Base-by-base conservation (phyloP, 2,113 vertebrate genomes). In the Phalacrocorax pelagicus region DNA sequence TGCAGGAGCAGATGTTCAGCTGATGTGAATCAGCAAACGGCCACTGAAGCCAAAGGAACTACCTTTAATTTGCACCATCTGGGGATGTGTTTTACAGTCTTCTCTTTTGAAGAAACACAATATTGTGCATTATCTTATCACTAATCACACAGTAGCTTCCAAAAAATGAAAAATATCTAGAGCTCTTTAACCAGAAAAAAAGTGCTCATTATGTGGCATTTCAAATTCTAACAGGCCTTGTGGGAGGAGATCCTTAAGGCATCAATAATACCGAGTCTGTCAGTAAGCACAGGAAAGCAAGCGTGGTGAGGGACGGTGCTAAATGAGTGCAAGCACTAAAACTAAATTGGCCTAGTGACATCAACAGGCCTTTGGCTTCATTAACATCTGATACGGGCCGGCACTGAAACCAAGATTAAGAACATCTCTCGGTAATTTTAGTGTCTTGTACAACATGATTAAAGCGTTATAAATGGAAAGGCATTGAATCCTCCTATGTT, bases 381-480 rank as follows among this genome's bases (percentile, higher is more conserved):
- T 23, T 47, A 44, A 27, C 46, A 86, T 93, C 91, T 81, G 58
- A 82, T 16, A 84, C 3, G 11, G 81, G 75, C 92, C 65, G 24
- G 61, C 65, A 19, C 59, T 79, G 82, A 93, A 92, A 90, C 40
- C 75, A 63, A 73, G 84, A 51, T 61, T 78, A 81, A 62, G 91
- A 95, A 88, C 75, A 70, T 62, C 72, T 85, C 82, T 58, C 94
- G 55, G 92, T 85, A 49, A 93, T 55, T 62, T 73, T 29, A 67
- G 75, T 23, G 86, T 38, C 81, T 89, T 88, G 63, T 94, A 55
- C 77, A 66, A 63, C 26, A 6, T 10, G 66, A 73, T 57, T 32
- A 4, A 62, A 84, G 40, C 23, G 74, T 36, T 92, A 75, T 40
- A 90, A 96, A 96, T 78, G 93, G 94, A 90, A 96, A 95, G 23